A percentile compares a stretch with the other conserved stretches of the same genome.
phyloP scores from a whole-genome alignment of 2,113 vertebrate genomes.

The Puffinus mauretanicus region DNA sequence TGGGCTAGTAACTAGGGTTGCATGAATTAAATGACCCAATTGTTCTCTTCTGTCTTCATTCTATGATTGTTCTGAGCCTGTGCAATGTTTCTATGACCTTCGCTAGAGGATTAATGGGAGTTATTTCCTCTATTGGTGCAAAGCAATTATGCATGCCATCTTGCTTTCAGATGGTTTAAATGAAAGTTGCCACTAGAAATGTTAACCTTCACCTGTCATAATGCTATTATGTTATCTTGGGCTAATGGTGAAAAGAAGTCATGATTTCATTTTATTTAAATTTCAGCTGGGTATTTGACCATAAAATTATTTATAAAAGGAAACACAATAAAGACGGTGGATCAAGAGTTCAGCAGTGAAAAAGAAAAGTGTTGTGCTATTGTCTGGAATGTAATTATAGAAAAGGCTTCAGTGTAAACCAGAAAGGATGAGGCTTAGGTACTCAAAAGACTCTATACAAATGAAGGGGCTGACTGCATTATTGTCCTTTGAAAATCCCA shows the following conservation, averaged over 20 bases:
- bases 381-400: conserved; percentile 29
- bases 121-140: conserved; percentile 40
- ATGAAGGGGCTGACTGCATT: neutral
- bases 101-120: conserved; percentile 51
- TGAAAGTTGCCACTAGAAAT: conserved; percentile 54
- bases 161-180: conserved; percentile 56
- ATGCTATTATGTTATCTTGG: conserved; percentile 48
- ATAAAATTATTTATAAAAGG: conserved; percentile 59
- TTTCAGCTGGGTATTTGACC: conserved; percentile 55
- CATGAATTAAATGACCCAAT: conserved; percentile 18
- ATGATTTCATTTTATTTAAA: conserved; percentile 62
- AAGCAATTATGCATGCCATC: conserved; percentile 53
- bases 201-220: conserved; percentile 60
- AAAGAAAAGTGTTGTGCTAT: conserved; percentile 30
- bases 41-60: neutral
- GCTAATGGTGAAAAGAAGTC: conserved; percentile 46
- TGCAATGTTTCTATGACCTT: conserved; percentile 32
- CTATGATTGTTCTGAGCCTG: conserved; percentile 7
- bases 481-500: neutral
- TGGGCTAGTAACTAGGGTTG: neutral
- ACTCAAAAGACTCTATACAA: neutral
- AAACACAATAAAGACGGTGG: neutral
- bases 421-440: neutral
- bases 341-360: conserved; percentile 49
- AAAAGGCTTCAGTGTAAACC: neutral